Evolutionary conservation across 2,113 vertebrate species (phyloP), one percentile per base, ranked within the genome.

Genomic region (Colistium nudipinnis): DNA sequence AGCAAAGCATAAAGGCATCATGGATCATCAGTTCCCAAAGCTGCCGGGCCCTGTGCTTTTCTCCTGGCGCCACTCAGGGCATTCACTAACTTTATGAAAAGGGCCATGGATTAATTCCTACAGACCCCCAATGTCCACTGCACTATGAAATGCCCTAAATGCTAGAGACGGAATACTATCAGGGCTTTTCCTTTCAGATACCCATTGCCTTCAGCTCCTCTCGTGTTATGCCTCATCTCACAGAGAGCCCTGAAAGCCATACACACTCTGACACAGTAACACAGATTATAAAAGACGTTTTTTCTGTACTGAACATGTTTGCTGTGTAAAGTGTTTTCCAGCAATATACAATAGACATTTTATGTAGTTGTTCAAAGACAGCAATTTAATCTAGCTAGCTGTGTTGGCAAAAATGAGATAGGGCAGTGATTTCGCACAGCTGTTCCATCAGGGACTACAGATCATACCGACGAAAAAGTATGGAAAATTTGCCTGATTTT

Each of bases 111-210:
- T 85, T 84, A 65, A 82, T 88, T 82, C 80, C 73, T 76, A 52
- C 36, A 65, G 74, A 80, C 67, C 70, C 64, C 64, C 30, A 36
- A 83, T 83, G 70, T 48, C 62, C 65, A 60, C 57, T 88, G 82
- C 81, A 82, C 85, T 89, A 88, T 85, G 82, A 87, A 88, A 88
- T 89, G 59, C 69, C 78, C 57, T 90, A 88, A 90, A 90, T 90
- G 78, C 80, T 87, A 63, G 81, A 76, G 74, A 82, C 60, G 86
- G 84, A 89, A 90, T 88, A 76, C 81, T 83, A 74, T 78, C 77
- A 47, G 68, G 74, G 79, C 69, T 83, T 57, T n/a, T 81, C 83
- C 85, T 84, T 87, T 80, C 55, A 81, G 83, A 89, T 62, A 63
- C 51, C 61, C 55, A 45, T 45, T 39, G 81, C 84, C 74, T 67